These are phyloP conservation scores for Cromileptes altivelis DNA, from an alignment of 2,113 vertebrate species.

Conservation along the genomic window DNA sequence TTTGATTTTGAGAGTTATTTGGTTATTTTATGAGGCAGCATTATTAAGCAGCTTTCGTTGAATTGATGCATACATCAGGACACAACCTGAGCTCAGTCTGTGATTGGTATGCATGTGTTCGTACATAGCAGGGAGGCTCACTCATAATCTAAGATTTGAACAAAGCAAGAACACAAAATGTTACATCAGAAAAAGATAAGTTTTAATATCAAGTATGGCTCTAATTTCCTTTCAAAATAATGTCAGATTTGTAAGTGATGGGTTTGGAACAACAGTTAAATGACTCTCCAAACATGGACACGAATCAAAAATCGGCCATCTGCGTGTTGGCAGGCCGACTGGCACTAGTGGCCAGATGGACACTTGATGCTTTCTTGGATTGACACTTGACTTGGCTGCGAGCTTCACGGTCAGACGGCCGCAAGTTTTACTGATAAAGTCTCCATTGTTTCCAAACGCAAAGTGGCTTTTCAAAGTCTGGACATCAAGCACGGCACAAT, in stretches of 20 bases:
- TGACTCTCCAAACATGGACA: slow-evolving; percentile 30
- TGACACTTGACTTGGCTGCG: slow-evolving; percentile 57
- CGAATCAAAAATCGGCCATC: slow-evolving; percentile 41
- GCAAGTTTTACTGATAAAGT: slow-evolving; percentile 30
- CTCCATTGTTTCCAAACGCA: slow-evolving; percentile 51
- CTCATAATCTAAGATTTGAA: background rate
- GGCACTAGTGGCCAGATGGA: slow-evolving; percentile 55
- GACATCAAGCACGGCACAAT: slow-evolving; percentile 12
- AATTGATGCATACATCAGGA: background rate
- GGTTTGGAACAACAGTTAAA: background rate
- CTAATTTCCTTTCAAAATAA: background rate
- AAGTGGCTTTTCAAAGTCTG: slow-evolving; percentile 32
- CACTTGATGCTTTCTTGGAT: slow-evolving; percentile 54
- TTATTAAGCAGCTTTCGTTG: background rate
- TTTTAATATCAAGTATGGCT: background rate
- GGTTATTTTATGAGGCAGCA: slow-evolving; percentile 1
- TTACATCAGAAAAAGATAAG: background rate
- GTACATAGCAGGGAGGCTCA: background rate
- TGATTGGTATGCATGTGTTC: slow-evolving; percentile 7
- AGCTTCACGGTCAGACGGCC: slow-evolving; percentile 24
- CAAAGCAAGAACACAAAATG: background rate
- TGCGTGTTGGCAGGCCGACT: slow-evolving; percentile 40
- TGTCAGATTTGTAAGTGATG: background rate
- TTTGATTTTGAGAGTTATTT: background rate
- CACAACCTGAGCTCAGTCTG: background rate